Conservation (phyloP, 2,888 invertebrate genomes). For the Polia nebulosa region DNA sequence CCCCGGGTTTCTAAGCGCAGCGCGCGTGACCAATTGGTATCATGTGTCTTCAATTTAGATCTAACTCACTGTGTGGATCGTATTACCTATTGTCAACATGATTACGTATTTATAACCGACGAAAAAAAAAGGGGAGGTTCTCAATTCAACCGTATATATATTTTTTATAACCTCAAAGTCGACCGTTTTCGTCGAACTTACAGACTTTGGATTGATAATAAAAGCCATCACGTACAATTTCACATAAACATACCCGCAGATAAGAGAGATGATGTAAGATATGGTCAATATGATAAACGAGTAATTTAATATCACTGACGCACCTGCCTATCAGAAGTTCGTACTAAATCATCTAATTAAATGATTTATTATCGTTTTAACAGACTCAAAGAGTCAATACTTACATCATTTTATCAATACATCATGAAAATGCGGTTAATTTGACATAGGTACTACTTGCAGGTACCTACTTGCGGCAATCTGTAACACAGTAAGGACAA, state of each 20-base stretch:
- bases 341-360: conserved; percentile 40
- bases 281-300: conserved; percentile 13
- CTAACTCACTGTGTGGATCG: conserved; percentile 66
- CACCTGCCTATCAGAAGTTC: conserved; percentile 35
- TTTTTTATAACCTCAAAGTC: conserved; percentile 43
- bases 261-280: conserved; percentile 24
- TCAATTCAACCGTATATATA: too few species aligned
- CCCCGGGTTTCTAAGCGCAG: conserved; percentile 82
- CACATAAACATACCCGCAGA: neutral
- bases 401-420: conserved; percentile 25
- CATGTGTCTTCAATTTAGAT: conserved; percentile 79
- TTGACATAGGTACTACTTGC: too few species aligned
- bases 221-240: conserved; percentile 1
- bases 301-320: conserved; percentile 19
- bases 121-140: too few species aligned
- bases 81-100: conserved; percentile 68
- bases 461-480: conserved; percentile 27
- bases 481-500: conserved; percentile 40
- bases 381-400: conserved; percentile 14
- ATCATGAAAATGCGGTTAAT: conserved; percentile 27
- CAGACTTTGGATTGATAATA: conserved; percentile 7
- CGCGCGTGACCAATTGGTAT: conserved; percentile 85
- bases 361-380: conserved; percentile 29
- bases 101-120: too few species aligned
- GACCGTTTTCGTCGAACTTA: conserved; percentile 17